Evolutionary conservation across 2,888 invertebrate genomes (phyloP), one percentile per base, ranked within the genome.

Genomic region (Plagiodera versicolora): DNA sequence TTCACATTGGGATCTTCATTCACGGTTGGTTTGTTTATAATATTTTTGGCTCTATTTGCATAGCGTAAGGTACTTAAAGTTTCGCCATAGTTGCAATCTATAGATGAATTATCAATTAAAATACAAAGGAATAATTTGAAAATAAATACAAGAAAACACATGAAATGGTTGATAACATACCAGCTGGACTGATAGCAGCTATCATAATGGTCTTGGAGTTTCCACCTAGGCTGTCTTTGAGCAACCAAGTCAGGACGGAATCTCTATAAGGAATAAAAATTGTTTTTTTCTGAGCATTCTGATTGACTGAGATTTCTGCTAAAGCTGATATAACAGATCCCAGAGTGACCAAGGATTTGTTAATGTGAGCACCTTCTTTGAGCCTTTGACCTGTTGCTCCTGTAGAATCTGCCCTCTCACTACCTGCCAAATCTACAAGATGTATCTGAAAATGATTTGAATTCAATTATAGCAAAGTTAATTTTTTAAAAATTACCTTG

Each of bases 131-230:
- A n/a, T n/a, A n/a, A n/a, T n/a, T n/a, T n/a, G n/a, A n/a, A n/a
- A n/a, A n/a, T n/a, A n/a, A n/a, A n/a, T n/a, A n/a, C n/a, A n/a
- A n/a, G n/a, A n/a, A n/a, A n/a, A n/a, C n/a, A n/a, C n/a, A n/a
- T n/a, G n/a, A n/a, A n/a, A n/a, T n/a, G n/a, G n/a, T n/a, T n/a
- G n/a, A 56, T 5, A 24, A 39, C 39, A 62, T 74, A 77, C 77
- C 77, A 56, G 80, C 79, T 11, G 79, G 79, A 77, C 86, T 86
- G 61, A 89, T 88, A 17, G 91, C 91, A 20, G 94, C 94, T 64
- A 94, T 92, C 94, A 94, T 94, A 65, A 94, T 92, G 0, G 94
- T 94, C 79, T 94, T 94, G 10, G 93, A 92, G 81, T 94, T 94
- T 0, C 94, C 94, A 0, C 94, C 94, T 52, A 94, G 82, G 64